Conservation (phyloP, 2,797 vertebrate species). For the Myotis planiceps region DNA sequence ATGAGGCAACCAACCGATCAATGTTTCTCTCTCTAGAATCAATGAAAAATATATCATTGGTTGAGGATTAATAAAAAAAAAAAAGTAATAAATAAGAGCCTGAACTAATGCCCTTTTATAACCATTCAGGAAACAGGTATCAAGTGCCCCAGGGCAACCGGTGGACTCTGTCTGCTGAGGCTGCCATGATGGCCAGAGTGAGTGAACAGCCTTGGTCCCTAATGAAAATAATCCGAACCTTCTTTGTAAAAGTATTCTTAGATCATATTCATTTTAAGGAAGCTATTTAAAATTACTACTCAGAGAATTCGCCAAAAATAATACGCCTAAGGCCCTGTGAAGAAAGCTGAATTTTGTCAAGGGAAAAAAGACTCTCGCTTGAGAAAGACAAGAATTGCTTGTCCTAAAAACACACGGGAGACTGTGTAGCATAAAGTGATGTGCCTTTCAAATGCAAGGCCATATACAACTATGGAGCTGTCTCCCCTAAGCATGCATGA, state of each 20-base stretch:
- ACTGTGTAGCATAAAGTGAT: background rate
- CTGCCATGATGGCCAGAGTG: background rate
- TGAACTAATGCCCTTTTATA: background rate
- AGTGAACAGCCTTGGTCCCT: background rate
- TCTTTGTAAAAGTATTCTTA: background rate
- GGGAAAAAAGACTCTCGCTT: background rate
- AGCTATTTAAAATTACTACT: background rate
- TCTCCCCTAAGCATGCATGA: background rate
- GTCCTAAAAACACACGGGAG: background rate
- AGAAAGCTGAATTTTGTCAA: background rate
- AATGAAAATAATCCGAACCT: background rate
- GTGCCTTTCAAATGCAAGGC: background rate
- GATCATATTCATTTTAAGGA: background rate
- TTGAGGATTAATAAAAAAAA: background rate
- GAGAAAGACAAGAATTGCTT: conserved; percentile 26
- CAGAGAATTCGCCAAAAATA: conserved; percentile 23
- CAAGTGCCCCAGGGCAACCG: background rate
- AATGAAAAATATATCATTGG: background rate
- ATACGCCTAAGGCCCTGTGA: background rate
- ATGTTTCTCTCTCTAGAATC: background rate
- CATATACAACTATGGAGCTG: background rate
- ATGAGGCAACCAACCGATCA: background rate
- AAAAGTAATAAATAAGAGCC: background rate
- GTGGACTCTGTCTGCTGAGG: background rate
- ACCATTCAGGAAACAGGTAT: background rate